phyloP scores from a whole-genome alignment of 2,113 vertebrate genomes.

The Cyanoramphus novaezelandiae region DNA sequence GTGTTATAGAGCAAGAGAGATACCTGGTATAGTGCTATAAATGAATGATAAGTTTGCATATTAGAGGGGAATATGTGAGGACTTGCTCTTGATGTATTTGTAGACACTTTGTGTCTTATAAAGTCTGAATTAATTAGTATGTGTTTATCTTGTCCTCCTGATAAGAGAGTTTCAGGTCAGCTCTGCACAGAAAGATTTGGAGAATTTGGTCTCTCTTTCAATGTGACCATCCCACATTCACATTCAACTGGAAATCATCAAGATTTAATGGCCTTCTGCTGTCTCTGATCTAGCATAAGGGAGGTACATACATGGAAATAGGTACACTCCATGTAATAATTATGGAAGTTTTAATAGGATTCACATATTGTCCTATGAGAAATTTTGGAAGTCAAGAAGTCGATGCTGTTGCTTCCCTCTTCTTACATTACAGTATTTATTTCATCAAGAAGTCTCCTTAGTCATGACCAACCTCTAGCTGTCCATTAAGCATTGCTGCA shows the following conservation, averaged over 20 bases:
- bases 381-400: background rate
- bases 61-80: background rate
- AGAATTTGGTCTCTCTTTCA: background rate
- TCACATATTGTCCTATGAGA: background rate
- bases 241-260: background rate
- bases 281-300: background rate
- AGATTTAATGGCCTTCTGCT: background rate
- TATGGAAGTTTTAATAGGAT: background rate
- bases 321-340: background rate
- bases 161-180: background rate
- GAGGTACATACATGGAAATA: background rate
- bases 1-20: background rate
- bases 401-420: background rate
- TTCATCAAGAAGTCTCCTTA: background rate
- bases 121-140: background rate
- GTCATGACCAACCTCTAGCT: accelerated
- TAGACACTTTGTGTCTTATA: background rate
- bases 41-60: background rate
- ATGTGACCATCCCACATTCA: background rate
- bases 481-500: background rate
- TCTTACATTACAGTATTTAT: background rate
- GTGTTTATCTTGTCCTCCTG: background rate
- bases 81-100: background rate
- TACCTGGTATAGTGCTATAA: background rate
- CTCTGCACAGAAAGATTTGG: background rate